Evolutionary conservation across 2,888 invertebrate species (phyloP), one percentile per base, ranked within the genome.

Genomic region (Drosophila ezoana): DNA sequence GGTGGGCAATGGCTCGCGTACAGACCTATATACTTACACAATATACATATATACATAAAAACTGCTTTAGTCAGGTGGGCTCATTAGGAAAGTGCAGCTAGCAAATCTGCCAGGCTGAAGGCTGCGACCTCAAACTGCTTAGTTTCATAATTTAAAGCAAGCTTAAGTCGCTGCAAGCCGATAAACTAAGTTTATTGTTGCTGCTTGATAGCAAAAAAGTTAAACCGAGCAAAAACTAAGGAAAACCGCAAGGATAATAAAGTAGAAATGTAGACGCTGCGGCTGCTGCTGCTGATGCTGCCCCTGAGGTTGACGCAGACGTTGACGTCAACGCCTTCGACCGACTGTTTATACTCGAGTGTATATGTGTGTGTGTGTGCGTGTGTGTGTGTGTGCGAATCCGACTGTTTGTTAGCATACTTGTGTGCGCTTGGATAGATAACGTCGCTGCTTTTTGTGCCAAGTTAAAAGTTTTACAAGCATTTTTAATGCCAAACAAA

Each of bases 401-500:
- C 40, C 23, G 14, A 58, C 59, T 60, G 53, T 54, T 54, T 49
- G 38, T 32, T 48, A 13, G 38, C 40, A 18, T 71, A 23, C 32
- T 52, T 45, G 51, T 53, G 37, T 73, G 64, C 66, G 64, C 43
- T 64, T 67, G 76, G 57, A 66, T 64, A 80, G 71, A 86, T 86
- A 83, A 73, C 64, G 73, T 61, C 53, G 64, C 65, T 65, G 52
- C 41, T 86, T 83, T 83, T 72, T 77, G 76, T 69, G 81, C 75
- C 68, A 81, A 87, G 78, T 77, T 78, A 68, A 80, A 85, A 85
- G 84, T 85, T 85, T 83, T 88, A 83, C 84, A 83, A 86, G 84
- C 87, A 86, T 80, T 88, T 84, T 84, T 82, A 88, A 87, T 81
- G 84, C 87, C 87, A 69, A 69, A 70, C 88, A 88, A 84, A 84